These are phyloP conservation scores for Drepana falcataria DNA, from an alignment of 2,888 invertebrate species.

Conservation along the genomic window DNA sequence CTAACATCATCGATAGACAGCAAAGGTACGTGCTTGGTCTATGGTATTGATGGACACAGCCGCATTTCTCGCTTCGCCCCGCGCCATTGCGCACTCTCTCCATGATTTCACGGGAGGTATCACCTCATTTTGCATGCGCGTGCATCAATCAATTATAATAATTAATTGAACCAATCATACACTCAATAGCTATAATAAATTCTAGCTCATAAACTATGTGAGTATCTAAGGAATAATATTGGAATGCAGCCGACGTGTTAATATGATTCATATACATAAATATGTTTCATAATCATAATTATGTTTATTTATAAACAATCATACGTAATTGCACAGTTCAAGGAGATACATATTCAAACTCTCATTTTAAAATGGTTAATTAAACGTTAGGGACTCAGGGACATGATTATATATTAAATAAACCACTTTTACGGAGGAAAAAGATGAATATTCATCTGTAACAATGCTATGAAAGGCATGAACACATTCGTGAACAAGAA, in stretches of 20 bases:
- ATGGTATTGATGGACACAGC: slow-evolving; percentile 36
- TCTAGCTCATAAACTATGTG: slow-evolving; percentile 24
- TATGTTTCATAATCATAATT: neutral
- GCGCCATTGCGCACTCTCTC: slow-evolving; percentile 47
- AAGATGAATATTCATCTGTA: too few relatives aligned
- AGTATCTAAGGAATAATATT: slow-evolving; percentile 23
- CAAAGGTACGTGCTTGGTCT: slow-evolving; percentile 24
- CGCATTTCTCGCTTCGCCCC: slow-evolving; percentile 34
- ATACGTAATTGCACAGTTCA: too few relatives aligned
- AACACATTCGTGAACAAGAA: too few relatives aligned
- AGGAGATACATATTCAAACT: too few relatives aligned
- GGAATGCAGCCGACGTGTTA: slow-evolving; percentile 3
- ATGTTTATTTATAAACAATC: too few relatives aligned
- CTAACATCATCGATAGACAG: neutral
- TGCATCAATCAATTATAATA: slow-evolving; percentile 51
- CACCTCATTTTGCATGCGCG: slow-evolving; percentile 63
- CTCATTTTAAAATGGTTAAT: too few relatives aligned
- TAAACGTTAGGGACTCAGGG: too few relatives aligned
- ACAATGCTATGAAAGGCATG: too few relatives aligned
- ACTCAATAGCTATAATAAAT: slow-evolving; percentile 20
- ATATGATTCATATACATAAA: neutral
- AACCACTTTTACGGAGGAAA: too few relatives aligned
- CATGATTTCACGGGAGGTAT: slow-evolving; percentile 62
- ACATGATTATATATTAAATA: too few relatives aligned
- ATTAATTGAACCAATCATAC: neutral